Evolutionary conservation across 2,888 invertebrate species (phyloP).

Genomic region (Campaea margaritaria): DNA sequence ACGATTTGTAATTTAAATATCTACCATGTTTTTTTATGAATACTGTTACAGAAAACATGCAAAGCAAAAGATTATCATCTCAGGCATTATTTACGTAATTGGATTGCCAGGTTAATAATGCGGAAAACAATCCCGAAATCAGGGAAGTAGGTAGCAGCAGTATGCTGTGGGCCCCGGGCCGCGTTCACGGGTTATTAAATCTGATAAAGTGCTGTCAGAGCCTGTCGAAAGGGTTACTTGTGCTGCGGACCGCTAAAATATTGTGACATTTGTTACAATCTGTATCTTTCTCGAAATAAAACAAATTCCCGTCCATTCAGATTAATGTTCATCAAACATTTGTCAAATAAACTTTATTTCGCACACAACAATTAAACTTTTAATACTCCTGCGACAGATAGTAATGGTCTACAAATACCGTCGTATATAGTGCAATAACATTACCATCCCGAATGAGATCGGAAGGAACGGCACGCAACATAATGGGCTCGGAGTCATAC

Average conservation of each 20-base stretch:
- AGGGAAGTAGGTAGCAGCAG: constrained; percentile 72
- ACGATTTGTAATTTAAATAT: constrained; percentile 30
- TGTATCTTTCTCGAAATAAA: constrained; percentile 37
- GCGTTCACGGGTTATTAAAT: constrained; percentile 81
- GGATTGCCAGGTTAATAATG: constrained; percentile 82
- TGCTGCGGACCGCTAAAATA: constrained; percentile 71
- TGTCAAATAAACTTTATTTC: constrained; percentile 38
- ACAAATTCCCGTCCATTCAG: constrained; percentile 34
- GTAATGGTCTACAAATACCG: constrained; percentile 68
- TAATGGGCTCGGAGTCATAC: constrained; percentile 63
- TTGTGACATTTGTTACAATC: constrained; percentile 68
- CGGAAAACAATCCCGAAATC: constrained; percentile 82
- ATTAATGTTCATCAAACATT: constrained; percentile 40
- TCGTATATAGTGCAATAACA: constrained; percentile 66
- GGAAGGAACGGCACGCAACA: constrained; percentile 69
- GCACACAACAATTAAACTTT: constrained; percentile 40
- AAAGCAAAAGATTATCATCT: constrained; percentile 43
- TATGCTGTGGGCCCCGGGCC: constrained; percentile 59
- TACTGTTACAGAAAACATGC: constrained; percentile 29
- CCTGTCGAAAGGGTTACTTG: constrained; percentile 74
- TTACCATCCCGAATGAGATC: constrained; percentile 69
- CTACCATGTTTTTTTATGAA: constrained; percentile 25
- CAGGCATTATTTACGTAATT: constrained; percentile 78
- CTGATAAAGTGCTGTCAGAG: constrained; percentile 75
- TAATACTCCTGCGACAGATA: constrained; percentile 50